Percentiles rank a stretch among this genome's conserved stretches.
Evolutionary conservation across 2,888 invertebrate species (phyloP).

Genomic region (Ptycholaimellus sp.): DNA sequence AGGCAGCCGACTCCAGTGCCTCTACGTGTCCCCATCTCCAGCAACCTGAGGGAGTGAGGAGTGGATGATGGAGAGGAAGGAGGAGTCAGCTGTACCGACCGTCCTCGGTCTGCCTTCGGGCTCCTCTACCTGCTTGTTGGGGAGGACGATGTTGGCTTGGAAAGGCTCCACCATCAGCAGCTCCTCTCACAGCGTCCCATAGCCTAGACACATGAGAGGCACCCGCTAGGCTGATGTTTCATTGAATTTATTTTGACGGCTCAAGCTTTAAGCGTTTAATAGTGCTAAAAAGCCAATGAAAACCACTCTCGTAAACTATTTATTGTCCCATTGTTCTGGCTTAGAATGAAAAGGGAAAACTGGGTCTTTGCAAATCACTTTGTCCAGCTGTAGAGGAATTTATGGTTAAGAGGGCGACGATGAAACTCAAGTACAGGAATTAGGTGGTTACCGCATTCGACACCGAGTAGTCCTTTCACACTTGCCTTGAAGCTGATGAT

Average conservation of each 20-base stretch:
- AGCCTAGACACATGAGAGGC: too few species aligned
- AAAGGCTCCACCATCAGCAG: constrained; percentile 92
- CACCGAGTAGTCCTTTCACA: constrained; percentile 52
- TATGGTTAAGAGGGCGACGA: constrained; percentile 91
- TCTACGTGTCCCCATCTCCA: constrained; percentile 96
- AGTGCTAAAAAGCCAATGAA: too few species aligned
- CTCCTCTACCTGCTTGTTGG: constrained; percentile 54
- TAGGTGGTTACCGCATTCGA: constrained; percentile 98
- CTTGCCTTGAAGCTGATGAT: background rate
- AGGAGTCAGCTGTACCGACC: constrained; percentile 42
- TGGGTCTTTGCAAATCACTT: too few species aligned
- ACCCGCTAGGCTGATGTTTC: too few species aligned
- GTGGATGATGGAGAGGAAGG: too few species aligned
- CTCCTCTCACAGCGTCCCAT: constrained; percentile 88
- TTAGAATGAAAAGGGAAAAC: constrained; percentile 1
- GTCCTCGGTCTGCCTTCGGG: constrained; percentile 60
- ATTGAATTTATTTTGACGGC: too few species aligned
- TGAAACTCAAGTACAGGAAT: constrained; percentile 94
- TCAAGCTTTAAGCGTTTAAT: too few species aligned
- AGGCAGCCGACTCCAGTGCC: constrained; percentile 88
- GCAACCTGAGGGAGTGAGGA: constrained; percentile 27
- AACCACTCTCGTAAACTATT: too few species aligned
- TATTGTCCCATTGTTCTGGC: too few species aligned
- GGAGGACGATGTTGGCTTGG: constrained; percentile 80
- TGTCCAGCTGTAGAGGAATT: constrained; percentile 95